Conservation (phyloP, 2,113 vertebrate genomes). For the Polypterus senegalus region DNA sequence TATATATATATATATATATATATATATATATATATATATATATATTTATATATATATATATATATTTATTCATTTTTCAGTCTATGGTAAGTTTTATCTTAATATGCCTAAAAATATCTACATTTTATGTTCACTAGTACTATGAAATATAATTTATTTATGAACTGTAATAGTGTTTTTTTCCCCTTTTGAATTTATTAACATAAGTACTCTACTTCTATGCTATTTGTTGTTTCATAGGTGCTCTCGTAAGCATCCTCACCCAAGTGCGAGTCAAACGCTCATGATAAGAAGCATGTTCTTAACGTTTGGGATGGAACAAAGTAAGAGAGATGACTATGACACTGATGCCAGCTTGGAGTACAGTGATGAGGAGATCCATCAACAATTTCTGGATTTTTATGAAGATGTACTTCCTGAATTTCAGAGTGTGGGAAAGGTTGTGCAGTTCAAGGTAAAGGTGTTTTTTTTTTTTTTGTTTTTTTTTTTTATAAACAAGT, state of each 20-base stretch:
- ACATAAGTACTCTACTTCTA: no score
- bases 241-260: conserved; percentile 83
- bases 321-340: conserved; percentile 80
- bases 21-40: no score
- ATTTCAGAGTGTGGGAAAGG: conserved; percentile 76
- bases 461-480: no score
- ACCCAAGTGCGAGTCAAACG: conserved; percentile 68
- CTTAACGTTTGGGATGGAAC: conserved; percentile 84
- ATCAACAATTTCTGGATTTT: conserved; percentile 88
- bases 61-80: no score
- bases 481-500: no score
- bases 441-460: conserved; percentile 89
- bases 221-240: conserved; percentile 30
- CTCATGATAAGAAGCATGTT: conserved; percentile 89
- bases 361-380: conserved; percentile 85
- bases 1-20: no score
- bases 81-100: no score
- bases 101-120: no score
- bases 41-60: no score
- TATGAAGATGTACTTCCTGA: conserved; percentile 86
- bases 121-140: neutral
- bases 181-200: no score
- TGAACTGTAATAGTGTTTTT: no score
- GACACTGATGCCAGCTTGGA: conserved; percentile 84
- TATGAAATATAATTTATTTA: no score